Conservation (phyloP, 1,140 invertebrate species). For the Bombus turneri region DNA sequence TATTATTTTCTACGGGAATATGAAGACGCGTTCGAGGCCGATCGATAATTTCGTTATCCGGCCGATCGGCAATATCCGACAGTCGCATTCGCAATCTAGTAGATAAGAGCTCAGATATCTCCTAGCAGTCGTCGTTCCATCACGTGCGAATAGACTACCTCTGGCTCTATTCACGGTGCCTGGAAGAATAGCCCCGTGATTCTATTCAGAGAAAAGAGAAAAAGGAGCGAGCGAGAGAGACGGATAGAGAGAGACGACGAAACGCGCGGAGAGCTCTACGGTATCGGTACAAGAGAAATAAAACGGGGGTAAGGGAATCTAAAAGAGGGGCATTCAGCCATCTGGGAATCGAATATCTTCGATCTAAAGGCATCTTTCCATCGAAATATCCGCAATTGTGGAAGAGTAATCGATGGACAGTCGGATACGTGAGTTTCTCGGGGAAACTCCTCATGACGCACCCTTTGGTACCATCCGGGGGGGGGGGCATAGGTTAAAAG, state of each 20-base stretch:
- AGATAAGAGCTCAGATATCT: constrained; percentile 76
- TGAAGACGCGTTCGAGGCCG: constrained; percentile 3
- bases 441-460: constrained; percentile 39
- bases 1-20: background rate
- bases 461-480: constrained; percentile 48
- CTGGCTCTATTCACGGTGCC: constrained; percentile 69
- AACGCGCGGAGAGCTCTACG: constrained; percentile 23
- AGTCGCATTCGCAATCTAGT: constrained; percentile 56
- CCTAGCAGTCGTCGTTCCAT: constrained; percentile 72
- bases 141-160: constrained; percentile 72
- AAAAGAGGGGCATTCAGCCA: constrained; percentile 60
- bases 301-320: constrained; percentile 57
- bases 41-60: constrained; percentile 51
- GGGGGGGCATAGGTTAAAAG: constrained; percentile 35
- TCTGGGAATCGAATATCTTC: constrained; percentile 78
- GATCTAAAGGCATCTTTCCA: constrained; percentile 72
- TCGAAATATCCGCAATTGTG: constrained; percentile 79
- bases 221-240: constrained; percentile 52
- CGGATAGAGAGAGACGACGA: constrained; percentile 26
- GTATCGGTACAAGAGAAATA: constrained; percentile 35
- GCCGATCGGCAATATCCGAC: constrained; percentile 65
- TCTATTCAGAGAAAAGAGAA: constrained; percentile 75
- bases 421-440: constrained; percentile 28
- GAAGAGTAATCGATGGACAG: constrained; percentile 79
- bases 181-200: constrained; percentile 80